Evolutionary conservation across 2,888 invertebrate species (phyloP), one percentile per base, ranked within the genome.

Genomic region (Apodemia mormo): DNA sequence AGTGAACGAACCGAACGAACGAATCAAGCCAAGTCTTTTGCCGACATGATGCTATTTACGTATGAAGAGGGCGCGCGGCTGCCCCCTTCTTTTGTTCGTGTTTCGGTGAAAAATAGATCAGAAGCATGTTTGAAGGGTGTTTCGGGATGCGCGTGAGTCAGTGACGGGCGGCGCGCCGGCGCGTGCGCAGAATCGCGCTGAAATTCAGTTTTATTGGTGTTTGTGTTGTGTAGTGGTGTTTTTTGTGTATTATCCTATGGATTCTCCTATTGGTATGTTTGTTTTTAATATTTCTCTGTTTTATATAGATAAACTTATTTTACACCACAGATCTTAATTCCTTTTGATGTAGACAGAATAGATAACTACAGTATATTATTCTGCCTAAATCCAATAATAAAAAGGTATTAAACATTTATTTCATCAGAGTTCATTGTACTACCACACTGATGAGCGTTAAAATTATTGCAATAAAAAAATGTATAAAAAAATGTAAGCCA

Each of bases 11-110:
- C 91, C 80, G 79, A 52, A 52, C 80, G 79, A 52, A 52, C n/a
- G 52, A n/a, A 14, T 49, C 49, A 49, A 52, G 52, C 68, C 76
- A 85, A 33, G 82, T 85, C 87, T 82, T 85, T 87, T 82, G 87
- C 82, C 84, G 84, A 82, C 33, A 33, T 30, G 40, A 33, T 40
- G 33, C 37, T 61, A 61, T 61, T 61, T 61, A 33, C n/a, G 33
- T 78, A 80, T 79, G 80, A 81, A 80, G 89, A 89, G 90, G 92
- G 92, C 90, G 89, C 87, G 84, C 85, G 88, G 79, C 87, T 89
- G 89, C 90, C 89, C 88, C 82, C 89, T 92, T 88, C 90, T 92
- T 92, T 93, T 92, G 92, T 92, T 93, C 89, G 88, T 92, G 88
- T 92, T 92, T 88, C 84, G 75, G 75, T 75, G 85, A 86, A 87